Base-by-base conservation (phyloP, 2,797 vertebrate genomes). In the Sebastes matsubarae region DNA sequence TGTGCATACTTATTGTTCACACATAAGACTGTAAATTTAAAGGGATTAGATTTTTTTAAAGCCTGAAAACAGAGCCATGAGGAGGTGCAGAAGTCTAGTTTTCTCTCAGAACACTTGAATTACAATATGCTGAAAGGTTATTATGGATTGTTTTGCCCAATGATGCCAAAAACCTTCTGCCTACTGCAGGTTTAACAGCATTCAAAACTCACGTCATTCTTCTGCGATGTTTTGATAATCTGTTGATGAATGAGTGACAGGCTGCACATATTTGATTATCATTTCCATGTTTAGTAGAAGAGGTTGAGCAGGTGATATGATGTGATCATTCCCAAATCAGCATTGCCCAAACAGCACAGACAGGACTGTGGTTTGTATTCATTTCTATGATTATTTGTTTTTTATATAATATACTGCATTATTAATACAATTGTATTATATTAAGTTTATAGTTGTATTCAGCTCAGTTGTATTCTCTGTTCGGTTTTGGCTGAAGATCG, bases 211-310 rank as follows among this genome's bases (percentile, higher is more conserved):
- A 3, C 0, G 2, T 52, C 34, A 13, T 27, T 20, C 24, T 52
- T 0, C 6, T 32, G 9, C 20, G 1, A 36, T 52, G 13, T 52
- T 60, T 63, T 52, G 29, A 29, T 29, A 63, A 63, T 5, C 27
- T 61, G 24, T 73, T 25, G 29, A 34, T n/a, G 12, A 27, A 27
- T 66, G 61, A 27, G 30, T 22, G 18, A 75, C 4, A 8, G n/a
- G 6, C 20, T 36, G 14, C 11, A 57, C 29, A 0, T 3, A 69
- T 54, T 22, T 42, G 46, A 69, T n/a, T 9, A 9, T 42, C 10
- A 77, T 77, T 77, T 77, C 6, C 59, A 64, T 70, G 24, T 77
- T 69, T 25, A 27, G 22, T 32, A 12, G 29, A 27, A 46, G 36
- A 72, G 8, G 34, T 13, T 42, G 18, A 22, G 32, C 38, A n/a